Base-by-base conservation (phyloP, 2,888 invertebrate genomes). In the Ditylenchus weischeri region DNA sequence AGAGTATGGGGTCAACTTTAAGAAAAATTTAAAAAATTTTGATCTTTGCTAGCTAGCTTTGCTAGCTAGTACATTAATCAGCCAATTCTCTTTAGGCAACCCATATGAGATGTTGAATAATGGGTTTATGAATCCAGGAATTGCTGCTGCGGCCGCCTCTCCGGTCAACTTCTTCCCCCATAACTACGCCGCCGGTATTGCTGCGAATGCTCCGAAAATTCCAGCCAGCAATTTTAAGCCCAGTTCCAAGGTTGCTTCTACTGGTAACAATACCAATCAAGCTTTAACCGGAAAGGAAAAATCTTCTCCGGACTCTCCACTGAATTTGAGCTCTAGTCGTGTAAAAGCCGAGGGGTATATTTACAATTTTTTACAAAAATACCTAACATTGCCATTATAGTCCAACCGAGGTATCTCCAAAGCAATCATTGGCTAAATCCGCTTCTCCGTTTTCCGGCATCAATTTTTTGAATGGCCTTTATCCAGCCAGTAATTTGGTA, bases 261-360 rank as follows among this genome's bases (percentile, higher is more conserved):
- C 8, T 8, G 8, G 3, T 8, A 43, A 15, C 43, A 43, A 43
- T 43, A 43, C 29, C 29, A 29, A 43, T 15, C 43, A 43, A 6
- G 15, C 43, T 43, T 10, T 15, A 43, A 15, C 15, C 43, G 15
- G 3, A 2, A 43, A 43, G 15, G 43, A 43, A 15, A 43, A 43
- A 8, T 43, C 59, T 59, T 59, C 21, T 10, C 23, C 60, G 21
- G 69, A 69, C 11, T 69, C 69, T n/a, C 69, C 69, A 48, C 48
- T 69, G 47, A 69, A 69, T 49, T 69, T 69, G 68, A 69, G 69
- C 49, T 43, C 43, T 15, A 43, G 43, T 43, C 57, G 65, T 19
- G 19, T 59, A 15, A 66, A 54, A 18, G 13, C 29, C n/a, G 60
- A 66, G 21, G 19, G 64, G 51, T 21, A 49, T 8, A 48, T 50